Base-by-base conservation (phyloP, 2,888 invertebrate genomes). In the Drosophila emarginata region DNA sequence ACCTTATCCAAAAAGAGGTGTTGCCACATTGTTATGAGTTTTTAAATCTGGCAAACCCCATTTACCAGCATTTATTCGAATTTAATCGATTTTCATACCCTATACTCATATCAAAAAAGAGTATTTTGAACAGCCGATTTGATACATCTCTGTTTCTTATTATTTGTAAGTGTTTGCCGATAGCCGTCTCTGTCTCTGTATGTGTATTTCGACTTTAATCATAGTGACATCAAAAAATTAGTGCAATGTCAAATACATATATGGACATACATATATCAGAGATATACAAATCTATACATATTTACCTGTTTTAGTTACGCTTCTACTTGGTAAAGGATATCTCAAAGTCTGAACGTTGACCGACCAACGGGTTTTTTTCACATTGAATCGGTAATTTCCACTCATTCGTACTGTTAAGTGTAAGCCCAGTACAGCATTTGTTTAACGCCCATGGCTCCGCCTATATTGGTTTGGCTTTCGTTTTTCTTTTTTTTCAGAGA, bases 1-100 rank as follows among this genome's bases (percentile, higher is more conserved):
- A 80, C 77, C 77, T 87, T 63, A 70, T 45, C 70, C 68, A 77
- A 78, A 89, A 89, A 82, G 82, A 89, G 90, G 90, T 90, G 89
- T 89, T 89, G 84, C 89, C 90, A 89, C 67, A 76, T 87, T 90
- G 90, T 90, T 90, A 90, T 90, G 89, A 90, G 87, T 87, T 90
- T 89, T 89, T 88, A 89, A 90, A 89, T 82, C 89, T 81, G 89
- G 72, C 79, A 78, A 78, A 83, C 80, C 80, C 78, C 85, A 79
- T 73, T 77, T 79, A 79, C 78, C 87, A 82, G 87, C 89, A 89
- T 89, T 90, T 89, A 90, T 90, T 84, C 77, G 88, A 83, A 89
- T 90, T 90, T 90, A 90, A 90, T 90, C 90, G 90, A 89, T 90
- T 90, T 90, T 45, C 1, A 45, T 45, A 45, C 45, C 45, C 45